phyloP scores from a whole-genome alignment of 2,888 invertebrate genomes.

The Ophonus ardosiacus region DNA sequence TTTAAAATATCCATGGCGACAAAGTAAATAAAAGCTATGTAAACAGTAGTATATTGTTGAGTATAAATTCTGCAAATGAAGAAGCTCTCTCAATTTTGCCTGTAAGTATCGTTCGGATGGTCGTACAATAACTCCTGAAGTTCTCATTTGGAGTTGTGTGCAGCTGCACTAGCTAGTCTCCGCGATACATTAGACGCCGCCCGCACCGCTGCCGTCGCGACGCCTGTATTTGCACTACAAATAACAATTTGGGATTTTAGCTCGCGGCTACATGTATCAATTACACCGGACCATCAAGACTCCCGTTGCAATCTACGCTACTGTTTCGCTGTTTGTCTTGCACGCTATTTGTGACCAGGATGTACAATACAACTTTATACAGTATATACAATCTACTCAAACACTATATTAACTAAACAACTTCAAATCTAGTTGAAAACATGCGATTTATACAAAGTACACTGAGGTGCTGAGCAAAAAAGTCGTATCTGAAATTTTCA shows the following conservation, averaged over 20 bases:
- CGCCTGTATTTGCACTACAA: slow-evolving; percentile 56
- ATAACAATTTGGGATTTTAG: slow-evolving; percentile 60
- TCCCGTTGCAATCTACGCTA: background rate
- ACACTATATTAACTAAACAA: background rate
- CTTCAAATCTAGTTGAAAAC: background rate
- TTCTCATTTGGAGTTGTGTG: slow-evolving; percentile 6
- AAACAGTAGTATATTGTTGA: background rate
- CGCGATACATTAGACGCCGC: slow-evolving; percentile 14
- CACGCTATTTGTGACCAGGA: background rate
- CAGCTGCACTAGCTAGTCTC: slow-evolving; percentile 18
- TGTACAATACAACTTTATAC: background rate
- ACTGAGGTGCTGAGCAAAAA: no score
- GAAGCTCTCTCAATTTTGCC: background rate
- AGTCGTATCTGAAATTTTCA: no score
- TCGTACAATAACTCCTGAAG: background rate
- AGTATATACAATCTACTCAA: background rate
- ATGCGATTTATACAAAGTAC: no score
- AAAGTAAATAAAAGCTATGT: background rate
- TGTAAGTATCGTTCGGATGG: background rate
- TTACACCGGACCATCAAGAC: slow-evolving; percentile 46
- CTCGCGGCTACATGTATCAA: slow-evolving; percentile 55
- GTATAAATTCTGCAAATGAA: background rate
- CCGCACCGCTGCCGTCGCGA: background rate
- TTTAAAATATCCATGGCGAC: no score
- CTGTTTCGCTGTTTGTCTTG: slow-evolving; percentile 45